These are phyloP conservation scores for Adrianichthys oophorus DNA, from an alignment of 2,797 vertebrate genomes.

Conservation along the genomic window DNA sequence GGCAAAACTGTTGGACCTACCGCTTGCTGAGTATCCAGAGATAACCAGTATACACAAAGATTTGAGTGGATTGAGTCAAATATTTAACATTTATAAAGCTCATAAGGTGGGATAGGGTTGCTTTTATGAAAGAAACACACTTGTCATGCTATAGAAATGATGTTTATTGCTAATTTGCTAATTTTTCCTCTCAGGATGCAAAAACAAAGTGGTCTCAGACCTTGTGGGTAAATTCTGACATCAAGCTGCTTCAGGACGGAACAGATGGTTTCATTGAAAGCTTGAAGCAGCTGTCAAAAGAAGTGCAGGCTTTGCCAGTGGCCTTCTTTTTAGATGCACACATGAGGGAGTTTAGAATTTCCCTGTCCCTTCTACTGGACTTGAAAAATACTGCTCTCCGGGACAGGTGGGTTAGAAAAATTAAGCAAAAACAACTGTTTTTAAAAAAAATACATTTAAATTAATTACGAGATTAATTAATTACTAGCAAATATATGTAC, in stretches of 20 bases:
- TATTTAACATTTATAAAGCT: conserved; percentile 85
- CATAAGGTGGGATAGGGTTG: conserved; percentile 78
- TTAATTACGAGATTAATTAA: no score
- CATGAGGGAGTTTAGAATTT: conserved; percentile 93
- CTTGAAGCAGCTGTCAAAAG: conserved; percentile 83
- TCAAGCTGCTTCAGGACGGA: conserved; percentile 89
- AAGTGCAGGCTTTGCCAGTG: conserved; percentile 78
- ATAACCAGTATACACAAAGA: conserved; percentile 86
- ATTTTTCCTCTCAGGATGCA: conserved; percentile 75
- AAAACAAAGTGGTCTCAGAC: conserved; percentile 93
- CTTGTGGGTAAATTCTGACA: conserved; percentile 89
- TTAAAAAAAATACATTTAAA: no score
- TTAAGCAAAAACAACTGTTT: background rate
- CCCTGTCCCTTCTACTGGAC: conserved; percentile 89
- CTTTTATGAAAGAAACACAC: background rate
- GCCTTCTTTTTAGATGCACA: conserved; percentile 83
- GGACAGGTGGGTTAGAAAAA: conserved; percentile 81
- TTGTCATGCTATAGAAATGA: background rate
- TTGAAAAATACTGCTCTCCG: conserved; percentile 92
- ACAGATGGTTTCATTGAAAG: conserved; percentile 83
- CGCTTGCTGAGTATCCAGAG: conserved; percentile 82
- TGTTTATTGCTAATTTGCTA: conserved; percentile 7
- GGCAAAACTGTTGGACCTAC: conserved; percentile 89
- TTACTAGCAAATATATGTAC: no score
- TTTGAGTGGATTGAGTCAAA: conserved; percentile 80